phyloP scores from a whole-genome alignment of 1,140 invertebrate species.

The Cheumatopsyche charites region DNA sequence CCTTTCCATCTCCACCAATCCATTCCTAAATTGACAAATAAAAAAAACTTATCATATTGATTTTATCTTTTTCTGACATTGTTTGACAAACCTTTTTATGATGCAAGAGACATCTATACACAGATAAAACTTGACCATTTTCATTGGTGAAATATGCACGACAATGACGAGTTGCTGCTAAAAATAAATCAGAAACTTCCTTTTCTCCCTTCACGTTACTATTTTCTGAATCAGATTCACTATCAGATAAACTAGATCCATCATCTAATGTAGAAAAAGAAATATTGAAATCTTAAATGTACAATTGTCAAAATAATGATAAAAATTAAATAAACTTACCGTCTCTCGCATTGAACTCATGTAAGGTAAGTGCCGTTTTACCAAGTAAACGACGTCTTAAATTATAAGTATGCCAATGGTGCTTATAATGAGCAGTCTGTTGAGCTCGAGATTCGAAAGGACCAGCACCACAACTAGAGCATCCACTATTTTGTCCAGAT shows the following conservation, averaged over 20 bases:
- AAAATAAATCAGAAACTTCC: conserved; percentile 62
- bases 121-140: conserved; percentile 70
- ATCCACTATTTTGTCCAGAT: conserved; percentile 51
- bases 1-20: conserved; percentile 58
- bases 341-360: conserved; percentile 55
- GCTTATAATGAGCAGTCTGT: conserved; percentile 59
- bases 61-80: not conserved
- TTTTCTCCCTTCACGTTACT: conserved; percentile 54
- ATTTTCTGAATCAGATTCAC: conserved; percentile 68
- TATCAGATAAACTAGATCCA: conserved; percentile 78
- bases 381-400: conserved; percentile 59
- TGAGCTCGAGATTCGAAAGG: conserved; percentile 56
- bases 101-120: conserved; percentile 74
- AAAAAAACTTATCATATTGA: not conserved
- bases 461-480: conserved; percentile 58
- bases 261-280: conserved; percentile 52
- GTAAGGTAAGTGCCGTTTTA: conserved; percentile 52
- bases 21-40: conserved; percentile 59
- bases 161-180: conserved; percentile 66
- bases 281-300: not conserved
- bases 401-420: conserved; percentile 61
- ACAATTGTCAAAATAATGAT: not conserved
- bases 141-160: conserved; percentile 76
- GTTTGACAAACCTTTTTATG: conserved; percentile 65
- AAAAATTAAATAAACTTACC: too few relatives aligned